Base-by-base conservation (phyloP, 1,140 invertebrate species). In the Episyrphus balteatus region DNA sequence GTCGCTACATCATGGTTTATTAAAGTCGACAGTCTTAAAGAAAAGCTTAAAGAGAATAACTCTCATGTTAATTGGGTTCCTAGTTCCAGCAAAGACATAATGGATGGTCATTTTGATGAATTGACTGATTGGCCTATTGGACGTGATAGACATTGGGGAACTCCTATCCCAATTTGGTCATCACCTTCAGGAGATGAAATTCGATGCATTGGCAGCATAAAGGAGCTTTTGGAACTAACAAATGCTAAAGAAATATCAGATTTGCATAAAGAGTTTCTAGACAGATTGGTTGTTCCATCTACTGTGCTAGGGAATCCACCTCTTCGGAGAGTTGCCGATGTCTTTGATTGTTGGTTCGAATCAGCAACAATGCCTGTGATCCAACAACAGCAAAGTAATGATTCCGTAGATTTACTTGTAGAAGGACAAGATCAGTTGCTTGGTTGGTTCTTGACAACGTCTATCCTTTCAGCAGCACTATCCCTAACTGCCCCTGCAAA, bases 291-390 rank as follows among this genome's bases (percentile, higher is more conserved):
- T 49, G 98, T 98, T 61, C 92, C 92, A 13, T 97, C 93, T 1
- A 72, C 70, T 41, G 76, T 80, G 26, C 78, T 81, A 10, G 89
- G 88, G 26, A 76, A 83, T 42, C 84, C 87, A 19, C 80, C 83
- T 5, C 68, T 98, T 13, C 77, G 74, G 49, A 75, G 95, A 50
- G 78, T 98, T 11, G 62, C 82, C 6, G 92, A 98, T 74, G 95
- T 98, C 0, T 98, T 98, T 75, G 95, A 98, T 70, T 98, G 95
- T 68, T 98, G 95, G 95, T 98, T 98, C 73, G 95, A 98, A 70
- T 95, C 91, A 17, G 95, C 94, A 11, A 91, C 90, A 15, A 98
- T 99, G 95, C 94, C 94, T 6, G 96, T 92, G 61, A 92, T 92
- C 10, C 92, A 96, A 69, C 73, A 78, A 49, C 95, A 98, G 72